Conservation (phyloP, 1,140 invertebrate species). For the Antheraea mylitta region DNA sequence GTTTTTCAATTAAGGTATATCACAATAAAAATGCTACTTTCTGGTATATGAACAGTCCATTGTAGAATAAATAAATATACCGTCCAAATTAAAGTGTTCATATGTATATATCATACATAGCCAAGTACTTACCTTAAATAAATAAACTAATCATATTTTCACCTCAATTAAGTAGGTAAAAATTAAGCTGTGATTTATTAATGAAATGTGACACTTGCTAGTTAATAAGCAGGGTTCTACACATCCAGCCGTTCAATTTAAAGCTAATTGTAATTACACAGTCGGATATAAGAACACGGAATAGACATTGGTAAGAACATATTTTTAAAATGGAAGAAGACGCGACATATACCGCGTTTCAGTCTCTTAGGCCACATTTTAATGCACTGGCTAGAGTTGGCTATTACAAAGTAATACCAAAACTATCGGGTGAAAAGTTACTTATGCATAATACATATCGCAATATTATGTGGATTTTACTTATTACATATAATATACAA, state of each 20-base stretch:
- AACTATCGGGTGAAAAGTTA: slow-evolving; percentile 22
- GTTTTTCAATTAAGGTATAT: no score
- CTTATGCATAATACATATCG: slow-evolving; percentile 42
- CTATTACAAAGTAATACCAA: slow-evolving; percentile 44
- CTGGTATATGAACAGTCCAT: no score
- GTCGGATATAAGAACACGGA: neutral
- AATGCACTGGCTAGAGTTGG: slow-evolving; percentile 45
- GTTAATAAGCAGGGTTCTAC: slow-evolving; percentile 1
- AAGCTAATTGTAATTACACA: neutral
- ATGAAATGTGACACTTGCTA: neutral
- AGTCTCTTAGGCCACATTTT: slow-evolving; percentile 48
- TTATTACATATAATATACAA: slow-evolving; percentile 50
- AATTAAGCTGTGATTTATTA: neutral
- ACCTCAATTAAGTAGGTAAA: neutral
- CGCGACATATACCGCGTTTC: slow-evolving; percentile 29
- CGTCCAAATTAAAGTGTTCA: no score
- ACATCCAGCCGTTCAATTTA: neutral
- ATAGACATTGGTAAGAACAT: neutral
- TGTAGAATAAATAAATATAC: no score
- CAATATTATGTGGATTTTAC: slow-evolving; percentile 34
- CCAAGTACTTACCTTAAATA: neutral
- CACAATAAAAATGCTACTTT: no score
- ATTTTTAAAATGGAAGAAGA: slow-evolving; percentile 12
- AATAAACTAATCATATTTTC: neutral
- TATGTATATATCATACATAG: no score